phyloP scores from a whole-genome alignment of 2,888 invertebrate species.

The Ophioninae sp. region DNA sequence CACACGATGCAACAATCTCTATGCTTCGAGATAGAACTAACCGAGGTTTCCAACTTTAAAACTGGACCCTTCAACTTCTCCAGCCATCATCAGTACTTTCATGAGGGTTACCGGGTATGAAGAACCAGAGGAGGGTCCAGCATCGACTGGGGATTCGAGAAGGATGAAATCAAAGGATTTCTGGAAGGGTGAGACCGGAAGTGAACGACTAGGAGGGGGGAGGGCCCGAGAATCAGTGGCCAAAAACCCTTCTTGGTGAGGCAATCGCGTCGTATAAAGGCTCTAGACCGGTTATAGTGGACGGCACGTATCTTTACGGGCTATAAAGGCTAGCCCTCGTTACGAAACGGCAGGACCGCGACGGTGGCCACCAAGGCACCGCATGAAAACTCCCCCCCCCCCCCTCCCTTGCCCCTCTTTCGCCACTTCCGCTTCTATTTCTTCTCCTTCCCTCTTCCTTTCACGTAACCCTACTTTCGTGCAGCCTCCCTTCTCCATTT shows the following conservation, averaged over 20 bases:
- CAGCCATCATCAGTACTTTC: too few species aligned
- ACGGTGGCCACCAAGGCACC: slow-evolving; percentile 80
- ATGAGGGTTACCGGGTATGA: not conserved
- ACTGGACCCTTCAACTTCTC: slow-evolving; percentile 27
- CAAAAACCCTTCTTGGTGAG: slow-evolving; percentile 30
- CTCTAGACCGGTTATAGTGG: slow-evolving; percentile 72
- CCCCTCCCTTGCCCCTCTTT: slow-evolving; percentile 29
- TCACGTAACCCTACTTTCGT: slow-evolving; percentile 59
- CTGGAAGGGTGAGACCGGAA: slow-evolving; percentile 50
- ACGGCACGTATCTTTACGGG: slow-evolving; percentile 81
- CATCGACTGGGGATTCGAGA: slow-evolving; percentile 46
- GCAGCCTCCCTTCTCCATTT: slow-evolving; percentile 60
- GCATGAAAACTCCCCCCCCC: slow-evolving; percentile 65
- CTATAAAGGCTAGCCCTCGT: slow-evolving; percentile 80
- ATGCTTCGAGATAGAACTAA: slow-evolving; percentile 20
- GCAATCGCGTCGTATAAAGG: slow-evolving; percentile 49
- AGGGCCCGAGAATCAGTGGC: slow-evolving; percentile 18
- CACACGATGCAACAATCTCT: slow-evolving; percentile 1
- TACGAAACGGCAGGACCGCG: slow-evolving; percentile 77
- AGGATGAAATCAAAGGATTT: slow-evolving; percentile 70
- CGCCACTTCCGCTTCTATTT: slow-evolving; percentile 25
- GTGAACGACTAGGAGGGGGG: slow-evolving; percentile 23
- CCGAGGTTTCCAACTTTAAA: slow-evolving; percentile 49
- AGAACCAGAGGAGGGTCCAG: slow-evolving; percentile 14
- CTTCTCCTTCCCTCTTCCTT: slow-evolving; percentile 22